Evolutionary conservation across 2,113 vertebrate genomes (phyloP), one percentile per base, ranked within the genome.

Genomic region (Promerops cafer): DNA sequence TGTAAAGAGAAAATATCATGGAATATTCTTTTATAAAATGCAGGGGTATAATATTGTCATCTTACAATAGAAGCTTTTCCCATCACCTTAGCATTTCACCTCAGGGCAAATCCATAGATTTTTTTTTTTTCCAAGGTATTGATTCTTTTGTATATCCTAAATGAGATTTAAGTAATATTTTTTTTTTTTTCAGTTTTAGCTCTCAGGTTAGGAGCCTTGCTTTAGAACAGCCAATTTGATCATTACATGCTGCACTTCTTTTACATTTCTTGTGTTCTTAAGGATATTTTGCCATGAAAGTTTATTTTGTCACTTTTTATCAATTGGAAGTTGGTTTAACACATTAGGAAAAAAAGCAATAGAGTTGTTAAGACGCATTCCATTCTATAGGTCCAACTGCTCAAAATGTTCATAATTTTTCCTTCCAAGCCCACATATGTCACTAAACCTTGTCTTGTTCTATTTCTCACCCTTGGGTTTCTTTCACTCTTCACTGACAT

Each of bases 21-120:
- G 59, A 90, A 76, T 76, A 77, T 78, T 88, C 12, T 70, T 90
- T 89, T 94, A 71, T 54, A 50, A 94, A 86, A 82, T 57, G 35
- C 39, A 83, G 28, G 8, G 28, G 45, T 63, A 90, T 94, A 92
- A 88, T 39, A 76, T 20, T 50, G 9, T 63, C 60, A 70, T 85
- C 44, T 93, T 74, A 61, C 56, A 95, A 93, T n/a, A 79, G 89
- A 82, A 68, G 53, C 68, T 90, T 91, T 94, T 90, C 83, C 71
- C 88, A 92, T 82, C 93, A 92, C 60, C 68, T 81, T 60, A 91
- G 53, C 33, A 81, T 95, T 94, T 95, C 74, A 96, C 95, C 81
- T 76, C 83, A 72, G 75, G 95, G 78, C 39, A 94, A 92, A 91
- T 65, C 63, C 79, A 91, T 93, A 76, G 91, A 69, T 96, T 89